phyloP scores from a whole-genome alignment of 2,888 invertebrate genomes.

The Hymenopus coronatus region DNA sequence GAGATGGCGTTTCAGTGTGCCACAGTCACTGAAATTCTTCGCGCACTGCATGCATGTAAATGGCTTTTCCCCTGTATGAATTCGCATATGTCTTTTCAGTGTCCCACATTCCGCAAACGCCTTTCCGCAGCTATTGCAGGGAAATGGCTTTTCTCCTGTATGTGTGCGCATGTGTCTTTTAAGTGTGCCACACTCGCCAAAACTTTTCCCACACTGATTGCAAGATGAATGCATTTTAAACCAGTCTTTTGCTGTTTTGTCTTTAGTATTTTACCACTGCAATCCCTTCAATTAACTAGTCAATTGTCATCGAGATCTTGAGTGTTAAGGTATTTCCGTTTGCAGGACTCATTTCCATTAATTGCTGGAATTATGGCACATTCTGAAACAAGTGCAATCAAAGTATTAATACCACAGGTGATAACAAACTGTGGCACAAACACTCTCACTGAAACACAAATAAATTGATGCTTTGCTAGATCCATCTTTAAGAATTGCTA shows the following conservation, averaged over 20 bases:
- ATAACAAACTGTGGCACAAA: too few relatives aligned
- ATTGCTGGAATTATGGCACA: background rate
- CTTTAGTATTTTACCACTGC: background rate
- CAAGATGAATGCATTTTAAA: conserved; percentile 7
- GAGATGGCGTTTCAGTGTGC: background rate
- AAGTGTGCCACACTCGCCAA: conserved; percentile 9
- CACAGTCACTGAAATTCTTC: conserved; percentile 5
- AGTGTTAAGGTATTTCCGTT: too few relatives aligned
- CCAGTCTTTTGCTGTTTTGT: background rate
- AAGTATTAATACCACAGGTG: too few relatives aligned
- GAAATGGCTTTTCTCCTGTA: background rate
- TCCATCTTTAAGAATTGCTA: too few relatives aligned
- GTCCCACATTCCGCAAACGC: conserved; percentile 7
- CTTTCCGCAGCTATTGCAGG: background rate
- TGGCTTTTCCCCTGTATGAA: background rate
- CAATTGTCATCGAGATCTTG: background rate
- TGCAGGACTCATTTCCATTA: background rate
- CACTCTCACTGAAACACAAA: too few relatives aligned
- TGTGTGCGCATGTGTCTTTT: conserved; percentile 9
- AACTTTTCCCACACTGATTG: conserved; percentile 15
- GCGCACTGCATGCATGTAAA: background rate
- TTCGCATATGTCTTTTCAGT: conserved; percentile 3
- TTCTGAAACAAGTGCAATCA: background rate
- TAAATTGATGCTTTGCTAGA: too few relatives aligned
- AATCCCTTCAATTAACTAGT: background rate